These are phyloP conservation scores for Drosophila tani DNA, from an alignment of 1,140 invertebrate species.

Conservation along the genomic window DNA sequence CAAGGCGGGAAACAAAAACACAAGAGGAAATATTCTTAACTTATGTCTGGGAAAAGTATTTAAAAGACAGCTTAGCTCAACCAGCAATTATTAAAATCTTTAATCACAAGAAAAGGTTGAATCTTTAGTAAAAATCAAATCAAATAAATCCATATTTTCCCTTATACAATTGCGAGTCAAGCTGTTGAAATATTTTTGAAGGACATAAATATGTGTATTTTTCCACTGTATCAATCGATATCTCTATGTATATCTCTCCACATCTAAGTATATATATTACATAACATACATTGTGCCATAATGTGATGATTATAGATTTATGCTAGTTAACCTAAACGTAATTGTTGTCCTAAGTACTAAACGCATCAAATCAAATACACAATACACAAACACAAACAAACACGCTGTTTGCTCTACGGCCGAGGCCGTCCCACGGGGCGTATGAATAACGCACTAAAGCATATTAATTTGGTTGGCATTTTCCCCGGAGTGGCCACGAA, in stretches of 20 bases:
- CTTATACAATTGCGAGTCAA: neutral
- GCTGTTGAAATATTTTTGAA: neutral
- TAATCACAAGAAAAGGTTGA: neutral
- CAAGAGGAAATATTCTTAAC: neutral
- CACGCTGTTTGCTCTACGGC: constrained; percentile 19
- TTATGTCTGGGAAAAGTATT: neutral
- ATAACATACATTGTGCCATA: constrained; percentile 78
- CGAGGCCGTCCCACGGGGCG: constrained; percentile 31
- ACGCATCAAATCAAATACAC: constrained; percentile 50
- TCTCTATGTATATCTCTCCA: constrained; percentile 17
- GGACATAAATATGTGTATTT: neutral
- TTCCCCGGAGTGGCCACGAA: constrained; percentile 7
- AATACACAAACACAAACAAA: constrained; percentile 30
- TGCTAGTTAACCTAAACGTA: constrained; percentile 74
- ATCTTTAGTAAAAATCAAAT: no score
- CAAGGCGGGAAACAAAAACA: neutral
- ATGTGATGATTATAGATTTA: constrained; percentile 83
- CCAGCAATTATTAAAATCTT: neutral
- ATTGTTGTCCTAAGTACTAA: constrained; percentile 67
- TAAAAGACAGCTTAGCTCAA: neutral
- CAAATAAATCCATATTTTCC: no score
- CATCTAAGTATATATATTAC: constrained; percentile 34
- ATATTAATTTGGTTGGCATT: constrained; percentile 23
- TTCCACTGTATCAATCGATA: constrained; percentile 20
- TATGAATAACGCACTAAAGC: constrained; percentile 34